A percentile compares a stretch with the other conserved stretches of the same genome.
Conservation (phyloP, 2,888 invertebrate genomes). For the Drosophila merina region DNA sequence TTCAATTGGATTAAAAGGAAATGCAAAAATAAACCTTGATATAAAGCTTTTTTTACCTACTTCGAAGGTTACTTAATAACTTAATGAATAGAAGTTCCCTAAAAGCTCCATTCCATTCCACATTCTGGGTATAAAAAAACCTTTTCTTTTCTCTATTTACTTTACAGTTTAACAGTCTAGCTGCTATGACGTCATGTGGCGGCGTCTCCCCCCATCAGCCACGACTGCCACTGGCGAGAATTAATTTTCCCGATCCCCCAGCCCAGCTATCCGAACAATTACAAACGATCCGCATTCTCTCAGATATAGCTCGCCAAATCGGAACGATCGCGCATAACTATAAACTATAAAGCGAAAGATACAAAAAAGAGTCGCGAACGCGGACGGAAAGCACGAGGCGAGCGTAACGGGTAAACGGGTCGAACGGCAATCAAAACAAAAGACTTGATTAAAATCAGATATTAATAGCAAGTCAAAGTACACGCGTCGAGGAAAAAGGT, state of each 20-base stretch:
- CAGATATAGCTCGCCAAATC: constrained; percentile 17
- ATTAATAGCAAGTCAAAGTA: constrained; percentile 57
- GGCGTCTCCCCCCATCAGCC: background rate
- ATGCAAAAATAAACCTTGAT: too few species aligned
- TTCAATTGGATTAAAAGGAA: too few species aligned
- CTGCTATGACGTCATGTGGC: background rate
- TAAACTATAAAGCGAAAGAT: constrained; percentile 12
- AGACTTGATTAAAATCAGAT: constrained; percentile 46
- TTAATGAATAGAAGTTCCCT: too few species aligned
- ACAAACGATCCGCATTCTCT: constrained; percentile 23
- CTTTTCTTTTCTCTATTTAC: background rate
- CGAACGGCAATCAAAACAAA: constrained; percentile 46
- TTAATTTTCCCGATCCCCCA: constrained; percentile 7
- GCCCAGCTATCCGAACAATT: constrained; percentile 10
- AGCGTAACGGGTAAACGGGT: constrained; percentile 13
- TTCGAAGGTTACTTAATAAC: too few species aligned
- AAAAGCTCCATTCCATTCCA: too few species aligned
- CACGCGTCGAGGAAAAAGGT: constrained; percentile 19
- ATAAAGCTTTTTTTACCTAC: too few species aligned
- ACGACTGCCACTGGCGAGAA: background rate
- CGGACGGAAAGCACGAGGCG: constrained; percentile 20
- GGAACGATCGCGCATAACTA: constrained; percentile 24
- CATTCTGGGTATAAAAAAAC: too few species aligned
- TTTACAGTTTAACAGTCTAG: background rate
- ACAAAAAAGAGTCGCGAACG: constrained; percentile 15